These are phyloP conservation scores for Epiblema foenella DNA, from an alignment of 2,888 invertebrate species.

Conservation along the genomic window DNA sequence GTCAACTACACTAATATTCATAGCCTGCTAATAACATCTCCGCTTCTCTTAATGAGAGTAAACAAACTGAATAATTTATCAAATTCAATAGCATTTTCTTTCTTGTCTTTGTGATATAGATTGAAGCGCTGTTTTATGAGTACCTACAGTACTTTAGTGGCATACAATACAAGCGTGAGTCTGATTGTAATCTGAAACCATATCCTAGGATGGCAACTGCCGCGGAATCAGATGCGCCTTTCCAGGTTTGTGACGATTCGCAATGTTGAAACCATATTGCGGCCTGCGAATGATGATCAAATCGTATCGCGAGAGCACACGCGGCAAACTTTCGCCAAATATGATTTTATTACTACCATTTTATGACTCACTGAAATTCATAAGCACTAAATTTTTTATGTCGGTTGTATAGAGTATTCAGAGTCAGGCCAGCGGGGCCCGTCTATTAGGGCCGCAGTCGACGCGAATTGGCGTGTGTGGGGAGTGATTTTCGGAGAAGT, in stretches of 20 bases:
- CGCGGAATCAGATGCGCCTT: not conserved
- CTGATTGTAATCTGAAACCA: not conserved
- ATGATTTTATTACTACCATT: conserved; percentile 73
- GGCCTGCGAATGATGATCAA: not conserved
- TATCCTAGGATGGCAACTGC: not conserved
- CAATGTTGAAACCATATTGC: too few species aligned
- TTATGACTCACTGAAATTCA: conserved; percentile 61
- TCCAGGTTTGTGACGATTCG: too few species aligned
- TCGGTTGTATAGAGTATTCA: conserved; percentile 46
- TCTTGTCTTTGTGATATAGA: not conserved
- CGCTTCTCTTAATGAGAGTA: not conserved
- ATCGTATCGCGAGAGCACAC: not conserved
- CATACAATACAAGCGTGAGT: not conserved
- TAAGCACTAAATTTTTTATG: conserved; percentile 70
- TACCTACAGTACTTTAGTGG: not conserved
- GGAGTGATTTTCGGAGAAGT: too few species aligned
- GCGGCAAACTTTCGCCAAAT: conserved; percentile 56
- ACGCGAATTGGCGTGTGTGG: not conserved
- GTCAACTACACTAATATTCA: conserved; percentile 15
- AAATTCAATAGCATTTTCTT: not conserved
- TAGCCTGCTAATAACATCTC: not conserved
- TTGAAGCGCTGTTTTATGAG: not conserved
- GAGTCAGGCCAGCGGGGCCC: not conserved
- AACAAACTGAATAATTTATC: conserved; percentile 8
- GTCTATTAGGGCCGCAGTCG: not conserved